phyloP scores from a whole-genome alignment of 2,113 vertebrate genomes.

The Osmerus mordax region DNA sequence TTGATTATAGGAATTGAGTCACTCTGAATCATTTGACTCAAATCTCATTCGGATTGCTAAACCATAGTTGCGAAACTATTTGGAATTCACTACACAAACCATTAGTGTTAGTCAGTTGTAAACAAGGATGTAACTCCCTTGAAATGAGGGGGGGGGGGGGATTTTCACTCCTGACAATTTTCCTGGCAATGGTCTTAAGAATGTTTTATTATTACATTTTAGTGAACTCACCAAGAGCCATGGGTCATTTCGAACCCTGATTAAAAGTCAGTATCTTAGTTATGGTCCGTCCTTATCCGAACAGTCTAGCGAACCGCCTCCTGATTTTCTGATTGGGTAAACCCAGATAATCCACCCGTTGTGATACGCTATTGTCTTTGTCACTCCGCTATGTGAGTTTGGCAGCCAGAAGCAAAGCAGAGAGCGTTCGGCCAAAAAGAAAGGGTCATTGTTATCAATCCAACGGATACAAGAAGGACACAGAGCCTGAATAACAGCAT shows the following conservation, averaged over 20 bases:
- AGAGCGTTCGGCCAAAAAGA: too few relatives aligned
- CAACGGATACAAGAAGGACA: neutral
- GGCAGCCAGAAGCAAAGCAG: slow-evolving; percentile 1
- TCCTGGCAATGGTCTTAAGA: too few relatives aligned
- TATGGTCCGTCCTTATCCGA: too few relatives aligned
- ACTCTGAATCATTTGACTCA: neutral
- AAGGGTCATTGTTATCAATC: slow-evolving; percentile 28
- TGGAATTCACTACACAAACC: neutral
- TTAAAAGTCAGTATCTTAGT: neutral
- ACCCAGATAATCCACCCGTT: neutral
- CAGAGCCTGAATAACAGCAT: slow-evolving; percentile 17
- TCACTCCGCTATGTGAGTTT: slow-evolving; percentile 26
- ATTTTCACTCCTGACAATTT: too few relatives aligned
- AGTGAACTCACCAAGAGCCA: too few relatives aligned
- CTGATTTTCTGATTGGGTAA: neutral
- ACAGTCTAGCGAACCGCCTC: too few relatives aligned
- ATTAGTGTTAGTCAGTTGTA: too few relatives aligned
- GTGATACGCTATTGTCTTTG: slow-evolving; percentile 20
- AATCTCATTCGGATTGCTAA: neutral
- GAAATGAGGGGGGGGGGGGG: neutral
- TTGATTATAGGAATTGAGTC: neutral
- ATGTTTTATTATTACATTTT: too few relatives aligned
- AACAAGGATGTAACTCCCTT: neutral
- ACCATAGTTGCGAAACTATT: neutral
- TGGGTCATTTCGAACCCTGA: too few relatives aligned